A percentile compares a stretch with the other conserved stretches of the same genome.
Evolutionary conservation across 2,797 vertebrate genomes (phyloP).

Genomic region (Tarsius wallacei): DNA sequence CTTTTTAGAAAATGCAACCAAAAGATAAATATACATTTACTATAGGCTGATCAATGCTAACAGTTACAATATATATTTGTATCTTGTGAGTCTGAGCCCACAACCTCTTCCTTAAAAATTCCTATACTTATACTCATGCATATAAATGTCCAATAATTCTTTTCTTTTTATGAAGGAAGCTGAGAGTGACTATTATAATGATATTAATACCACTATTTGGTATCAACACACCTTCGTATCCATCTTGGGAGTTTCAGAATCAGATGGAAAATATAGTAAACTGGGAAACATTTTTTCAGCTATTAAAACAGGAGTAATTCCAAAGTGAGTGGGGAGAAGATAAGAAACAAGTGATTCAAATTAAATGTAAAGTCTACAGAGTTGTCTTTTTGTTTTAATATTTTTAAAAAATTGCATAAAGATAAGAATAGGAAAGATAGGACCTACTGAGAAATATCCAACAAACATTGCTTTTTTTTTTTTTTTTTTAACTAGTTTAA

Average conservation of each 20-base stretch:
- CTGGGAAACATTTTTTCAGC: neutral
- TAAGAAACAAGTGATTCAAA: neutral
- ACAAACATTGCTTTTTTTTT: neutral
- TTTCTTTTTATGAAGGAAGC: neutral
- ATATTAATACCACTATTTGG: neutral
- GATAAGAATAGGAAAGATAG: neutral
- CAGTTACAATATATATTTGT: neutral
- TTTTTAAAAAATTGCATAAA: neutral
- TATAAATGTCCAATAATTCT: neutral
- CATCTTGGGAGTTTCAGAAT: neutral
- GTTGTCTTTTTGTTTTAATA: neutral
- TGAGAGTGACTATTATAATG: neutral
- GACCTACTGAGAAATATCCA: neutral
- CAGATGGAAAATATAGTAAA: neutral
- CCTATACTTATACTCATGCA: neutral
- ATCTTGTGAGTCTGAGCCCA: neutral
- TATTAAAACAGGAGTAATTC: neutral
- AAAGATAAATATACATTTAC: neutral
- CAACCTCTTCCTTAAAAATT: neutral
- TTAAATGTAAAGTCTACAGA: neutral
- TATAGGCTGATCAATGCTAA: neutral
- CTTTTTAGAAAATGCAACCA: neutral
- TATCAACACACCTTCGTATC: neutral
- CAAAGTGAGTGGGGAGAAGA: neutral
- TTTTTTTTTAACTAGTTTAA: neutral